Evolutionary conservation across 2,797 vertebrate genomes (phyloP), one percentile per base, ranked within the genome.

Genomic region (Gymnoscopelus braueri): DNA sequence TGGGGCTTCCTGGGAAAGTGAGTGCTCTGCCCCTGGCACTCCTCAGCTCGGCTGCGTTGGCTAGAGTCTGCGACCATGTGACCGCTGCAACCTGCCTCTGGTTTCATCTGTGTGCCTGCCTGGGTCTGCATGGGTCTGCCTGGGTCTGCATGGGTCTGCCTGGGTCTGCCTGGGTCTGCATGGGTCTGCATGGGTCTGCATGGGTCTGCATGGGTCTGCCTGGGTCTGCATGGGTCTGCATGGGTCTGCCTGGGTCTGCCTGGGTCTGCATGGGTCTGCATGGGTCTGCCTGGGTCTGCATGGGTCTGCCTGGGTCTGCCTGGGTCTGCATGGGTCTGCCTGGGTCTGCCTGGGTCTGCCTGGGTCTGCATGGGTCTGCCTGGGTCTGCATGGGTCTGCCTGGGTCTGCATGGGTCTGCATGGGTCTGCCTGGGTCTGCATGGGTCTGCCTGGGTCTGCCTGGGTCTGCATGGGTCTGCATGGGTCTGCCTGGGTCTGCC

Each of bases 1-100:
- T 88, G 86, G 88, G 89, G 91, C 86, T 92, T 94, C 93, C 91
- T 94, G 92, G 92, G 93, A 94, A 95, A 94, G 92, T 85, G 82
- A 94, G 92, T 92, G 88, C 86, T 90, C 83, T 95, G 91, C 92
- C 88, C 39, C 88, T 91, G 92, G 91, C 88, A 91, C 92, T 89
- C 19, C 1, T 89, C 69, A 85, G 89, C 90, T 89, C 83, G 76
- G 90, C 90, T 91, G 86, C 51, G 74, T 19, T 86, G 84, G 69
- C 84, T 83, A 52, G 71, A 81, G 80, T 78, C 82, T 84, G 56
- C 67, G 48, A 70, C 83, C 19, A 19, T 81, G 79, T 53, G 54
- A 77, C 82, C 81, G 84, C 77, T 80, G 72, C 87, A 66, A 65
- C 29, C 86, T 83, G 81, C 79, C 71, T 80, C 86, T 76, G 87